These are phyloP conservation scores for Chelmon rostratus DNA, from an alignment of 2,797 vertebrate species.

Conservation along the genomic window DNA sequence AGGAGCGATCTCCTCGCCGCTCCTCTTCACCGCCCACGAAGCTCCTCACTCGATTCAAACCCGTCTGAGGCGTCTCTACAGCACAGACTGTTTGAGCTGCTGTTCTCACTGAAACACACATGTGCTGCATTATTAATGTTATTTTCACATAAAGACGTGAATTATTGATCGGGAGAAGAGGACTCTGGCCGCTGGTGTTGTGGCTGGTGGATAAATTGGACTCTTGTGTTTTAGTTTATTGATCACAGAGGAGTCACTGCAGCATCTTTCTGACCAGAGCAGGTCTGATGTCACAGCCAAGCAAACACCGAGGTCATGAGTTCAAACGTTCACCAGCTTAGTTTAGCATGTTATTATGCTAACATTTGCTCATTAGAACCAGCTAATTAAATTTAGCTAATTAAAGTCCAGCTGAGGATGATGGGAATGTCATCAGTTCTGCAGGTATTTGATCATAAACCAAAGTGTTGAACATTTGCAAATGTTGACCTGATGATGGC, in stretches of 20 bases:
- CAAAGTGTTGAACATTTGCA: too few species aligned
- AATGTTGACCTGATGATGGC: too few species aligned
- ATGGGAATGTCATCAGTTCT: too few species aligned
- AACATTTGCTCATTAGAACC: too few species aligned
- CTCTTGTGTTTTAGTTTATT: neutral
- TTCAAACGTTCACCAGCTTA: too few species aligned
- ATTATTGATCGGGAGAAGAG: neutral
- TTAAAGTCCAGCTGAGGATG: too few species aligned
- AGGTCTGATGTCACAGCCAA: neutral
- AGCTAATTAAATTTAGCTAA: too few species aligned
- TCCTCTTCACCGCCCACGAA: neutral
- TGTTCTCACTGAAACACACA: neutral
- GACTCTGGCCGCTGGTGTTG: neutral
- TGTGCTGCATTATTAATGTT: slow-evolving; percentile 4
- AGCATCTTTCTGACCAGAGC: neutral
- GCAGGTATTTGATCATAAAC: too few species aligned
- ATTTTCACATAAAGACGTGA: neutral
- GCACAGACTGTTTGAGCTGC: neutral
- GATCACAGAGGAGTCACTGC: neutral
- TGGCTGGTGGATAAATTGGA: neutral
- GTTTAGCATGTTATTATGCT: too few species aligned
- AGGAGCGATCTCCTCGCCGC: neutral
- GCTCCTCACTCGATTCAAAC: neutral
- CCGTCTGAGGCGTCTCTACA: neutral
- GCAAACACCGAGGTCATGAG: too few species aligned